Conservation (phyloP, 2,797 vertebrate genomes). For the Lithobates sylvaticus region DNA sequence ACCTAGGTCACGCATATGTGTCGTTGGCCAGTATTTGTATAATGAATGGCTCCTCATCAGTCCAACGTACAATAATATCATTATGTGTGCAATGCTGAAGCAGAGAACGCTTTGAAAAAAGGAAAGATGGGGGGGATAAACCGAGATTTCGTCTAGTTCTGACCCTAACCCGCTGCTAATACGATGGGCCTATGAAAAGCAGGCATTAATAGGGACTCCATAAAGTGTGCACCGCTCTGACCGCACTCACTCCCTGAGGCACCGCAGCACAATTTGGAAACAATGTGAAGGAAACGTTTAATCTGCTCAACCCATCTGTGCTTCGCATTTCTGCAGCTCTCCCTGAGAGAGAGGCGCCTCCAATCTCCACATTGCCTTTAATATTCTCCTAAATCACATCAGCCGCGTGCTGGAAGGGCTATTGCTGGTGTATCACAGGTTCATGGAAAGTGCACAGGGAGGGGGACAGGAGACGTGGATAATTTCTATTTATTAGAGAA, state of each 20-base stretch:
- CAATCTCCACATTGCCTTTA: constrained; percentile 94
- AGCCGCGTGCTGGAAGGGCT: constrained; percentile 83
- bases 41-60: constrained; percentile 1
- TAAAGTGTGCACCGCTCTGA: constrained; percentile 75
- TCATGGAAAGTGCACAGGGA: constrained; percentile 89
- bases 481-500: constrained; percentile 62
- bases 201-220: constrained; percentile 76
- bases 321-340: constrained; percentile 82
- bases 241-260: constrained; percentile 84
- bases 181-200: constrained; percentile 68
- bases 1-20: constrained; percentile 1
- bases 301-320: constrained; percentile 93
- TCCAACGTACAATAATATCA: constrained; percentile 22
- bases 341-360: constrained; percentile 87
- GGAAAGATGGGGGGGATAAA: constrained; percentile 60
- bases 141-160: constrained; percentile 65
- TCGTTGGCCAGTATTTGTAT: constrained; percentile 2
- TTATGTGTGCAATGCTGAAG: constrained; percentile 57
- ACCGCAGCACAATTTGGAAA: constrained; percentile 87
- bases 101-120: constrained; percentile 61
- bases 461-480: constrained; percentile 59
- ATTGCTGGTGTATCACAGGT: constrained; percentile 84
- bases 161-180: constrained; percentile 65
- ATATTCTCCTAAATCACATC: constrained; percentile 89
- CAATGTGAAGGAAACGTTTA: constrained; percentile 93